phyloP scores from a whole-genome alignment of 2,888 invertebrate genomes.

The Cerastis leucographa region DNA sequence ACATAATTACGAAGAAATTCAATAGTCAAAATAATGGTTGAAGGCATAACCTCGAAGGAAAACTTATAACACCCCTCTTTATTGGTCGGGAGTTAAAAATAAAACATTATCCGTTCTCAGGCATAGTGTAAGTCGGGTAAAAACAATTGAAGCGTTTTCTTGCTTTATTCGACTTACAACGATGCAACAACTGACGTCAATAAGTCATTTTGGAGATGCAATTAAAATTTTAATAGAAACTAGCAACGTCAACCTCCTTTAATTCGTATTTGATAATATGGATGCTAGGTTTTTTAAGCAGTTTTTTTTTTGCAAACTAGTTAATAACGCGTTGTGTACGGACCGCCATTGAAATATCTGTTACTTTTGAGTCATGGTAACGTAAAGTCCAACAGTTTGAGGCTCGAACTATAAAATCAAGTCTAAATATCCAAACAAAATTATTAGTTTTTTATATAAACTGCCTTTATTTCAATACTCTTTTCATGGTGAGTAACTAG shows the following conservation, averaged over 20 bases:
- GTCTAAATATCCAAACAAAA: too few species aligned
- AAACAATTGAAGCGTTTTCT: background rate
- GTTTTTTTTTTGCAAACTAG: too few species aligned
- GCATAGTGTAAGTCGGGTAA: background rate
- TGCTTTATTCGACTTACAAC: background rate
- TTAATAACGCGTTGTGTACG: background rate
- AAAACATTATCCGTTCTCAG: background rate
- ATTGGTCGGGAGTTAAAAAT: too few species aligned
- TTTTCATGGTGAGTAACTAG: too few species aligned
- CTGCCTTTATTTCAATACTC: too few species aligned
- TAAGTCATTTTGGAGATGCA: background rate
- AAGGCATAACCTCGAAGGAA: background rate
- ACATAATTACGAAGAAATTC: background rate
- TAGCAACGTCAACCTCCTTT: background rate
- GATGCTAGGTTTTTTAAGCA: background rate
- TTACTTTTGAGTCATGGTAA: background rate
- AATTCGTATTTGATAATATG: background rate
- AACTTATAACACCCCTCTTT: too few species aligned
- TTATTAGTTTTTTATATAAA: too few species aligned
- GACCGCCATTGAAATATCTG: background rate
- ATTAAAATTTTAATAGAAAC: background rate
- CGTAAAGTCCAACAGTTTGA: too few species aligned
- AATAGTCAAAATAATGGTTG: background rate
- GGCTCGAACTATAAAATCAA: too few species aligned
- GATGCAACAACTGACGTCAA: background rate